phyloP scores from a whole-genome alignment of 2,888 invertebrate genomes.

The Pheosia gnoma region DNA sequence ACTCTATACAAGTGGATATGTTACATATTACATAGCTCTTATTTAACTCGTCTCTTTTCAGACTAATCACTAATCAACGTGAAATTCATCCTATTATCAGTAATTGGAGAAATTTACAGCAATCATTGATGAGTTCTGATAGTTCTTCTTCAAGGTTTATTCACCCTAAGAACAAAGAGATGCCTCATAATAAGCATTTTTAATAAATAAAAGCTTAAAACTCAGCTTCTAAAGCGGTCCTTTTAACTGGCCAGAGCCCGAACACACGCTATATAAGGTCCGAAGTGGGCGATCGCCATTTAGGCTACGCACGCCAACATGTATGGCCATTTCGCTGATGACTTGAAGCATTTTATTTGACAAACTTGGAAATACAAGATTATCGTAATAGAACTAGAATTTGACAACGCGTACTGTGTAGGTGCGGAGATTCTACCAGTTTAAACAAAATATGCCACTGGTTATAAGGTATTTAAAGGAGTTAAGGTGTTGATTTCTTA shows the following conservation, averaged over 20 bases:
- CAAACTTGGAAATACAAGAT: conserved; percentile 63
- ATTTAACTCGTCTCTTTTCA: background rate
- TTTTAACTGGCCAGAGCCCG: conserved; percentile 61
- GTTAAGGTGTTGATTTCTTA: too few species aligned
- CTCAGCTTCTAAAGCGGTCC: conserved; percentile 34
- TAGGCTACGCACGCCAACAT: conserved; percentile 50
- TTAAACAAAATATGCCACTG: too few species aligned
- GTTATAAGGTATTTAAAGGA: too few species aligned
- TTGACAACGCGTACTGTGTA: conserved; percentile 23
- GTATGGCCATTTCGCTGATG: conserved; percentile 59
- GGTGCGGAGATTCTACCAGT: background rate
- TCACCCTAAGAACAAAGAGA: background rate
- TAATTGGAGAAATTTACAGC: too few species aligned
- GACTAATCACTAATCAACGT: too few species aligned
- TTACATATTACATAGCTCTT: conserved; percentile 6
- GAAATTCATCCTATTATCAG: too few species aligned
- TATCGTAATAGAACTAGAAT: conserved; percentile 33
- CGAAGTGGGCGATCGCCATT: conserved; percentile 76
- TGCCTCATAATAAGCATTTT: conserved; percentile 10
- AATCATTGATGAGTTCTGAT: background rate
- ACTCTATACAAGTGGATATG: conserved; percentile 8
- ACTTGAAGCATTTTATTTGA: conserved; percentile 60
- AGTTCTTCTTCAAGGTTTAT: background rate
- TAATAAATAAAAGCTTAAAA: conserved; percentile 24
- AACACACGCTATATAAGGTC: conserved; percentile 59